Evolutionary conservation across 2,888 invertebrate genomes (phyloP).

Genomic region (Oeneis ivallda): DNA sequence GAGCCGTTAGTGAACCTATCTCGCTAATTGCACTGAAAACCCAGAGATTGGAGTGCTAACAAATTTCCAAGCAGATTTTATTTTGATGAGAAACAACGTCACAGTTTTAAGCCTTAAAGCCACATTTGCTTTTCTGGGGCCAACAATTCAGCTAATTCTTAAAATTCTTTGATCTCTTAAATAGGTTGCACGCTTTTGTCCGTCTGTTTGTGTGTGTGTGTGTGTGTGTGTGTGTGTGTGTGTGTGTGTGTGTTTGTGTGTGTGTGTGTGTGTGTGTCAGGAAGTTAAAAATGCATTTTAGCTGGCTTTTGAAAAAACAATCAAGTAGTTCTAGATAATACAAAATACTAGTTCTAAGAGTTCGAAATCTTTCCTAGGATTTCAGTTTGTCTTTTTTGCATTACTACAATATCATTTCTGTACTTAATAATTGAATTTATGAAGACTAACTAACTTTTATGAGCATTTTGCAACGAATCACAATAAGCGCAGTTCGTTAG

Average conservation of each 20-base stretch:
- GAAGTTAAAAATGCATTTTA: not conserved
- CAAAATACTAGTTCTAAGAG: not conserved
- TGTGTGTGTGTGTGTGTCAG: too few relatives aligned
- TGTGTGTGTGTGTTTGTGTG: too few relatives aligned
- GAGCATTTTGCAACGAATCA: not conserved
- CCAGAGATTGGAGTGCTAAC: conserved; percentile 3
- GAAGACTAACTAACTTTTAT: not conserved
- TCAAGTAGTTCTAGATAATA: not conserved
- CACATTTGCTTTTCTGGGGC: not conserved
- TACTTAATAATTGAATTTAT: not conserved
- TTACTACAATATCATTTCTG: not conserved
- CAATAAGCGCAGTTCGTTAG: conserved; percentile 2
- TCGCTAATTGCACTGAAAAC: conserved; percentile 17
- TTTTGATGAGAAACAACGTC: not conserved
- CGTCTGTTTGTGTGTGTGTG: too few relatives aligned
- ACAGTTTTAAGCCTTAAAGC: too few relatives aligned
- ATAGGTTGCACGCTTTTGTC: too few relatives aligned
- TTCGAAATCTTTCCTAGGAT: not conserved
- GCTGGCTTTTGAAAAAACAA: not conserved
- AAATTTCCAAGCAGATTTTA: conserved; percentile 3
- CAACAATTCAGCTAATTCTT: not conserved
- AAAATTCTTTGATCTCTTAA: too few relatives aligned
- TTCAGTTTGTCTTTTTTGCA: not conserved
- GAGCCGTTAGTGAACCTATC: conserved; percentile 18
- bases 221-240: too few relatives aligned